Evolutionary conservation across 1,140 invertebrate genomes (phyloP).

Genomic region (Anastrepha ludens): DNA sequence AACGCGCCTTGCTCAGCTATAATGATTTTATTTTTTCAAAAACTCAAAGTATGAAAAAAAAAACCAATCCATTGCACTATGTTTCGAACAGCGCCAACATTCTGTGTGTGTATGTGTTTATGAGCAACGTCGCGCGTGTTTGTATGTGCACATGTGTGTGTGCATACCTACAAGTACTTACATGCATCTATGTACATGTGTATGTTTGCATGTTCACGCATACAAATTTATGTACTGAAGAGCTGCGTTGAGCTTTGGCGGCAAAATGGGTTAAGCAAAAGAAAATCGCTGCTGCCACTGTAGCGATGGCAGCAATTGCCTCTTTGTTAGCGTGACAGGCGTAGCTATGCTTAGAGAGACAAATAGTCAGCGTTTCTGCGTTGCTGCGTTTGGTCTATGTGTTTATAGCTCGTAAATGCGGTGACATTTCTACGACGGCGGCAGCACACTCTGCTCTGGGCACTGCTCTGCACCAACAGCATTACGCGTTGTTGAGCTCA

Average conservation of each 20-base stretch:
- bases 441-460: background rate
- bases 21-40: constrained; percentile 44
- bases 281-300: constrained; percentile 5
- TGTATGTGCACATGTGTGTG: background rate
- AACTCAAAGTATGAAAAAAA: background rate
- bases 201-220: background rate
- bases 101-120: background rate
- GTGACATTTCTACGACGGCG: background rate
- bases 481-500: constrained; percentile 44
- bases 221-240: constrained; percentile 4
- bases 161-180: background rate
- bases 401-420: constrained; percentile 35
- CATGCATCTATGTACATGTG: background rate
- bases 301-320: constrained; percentile 1
- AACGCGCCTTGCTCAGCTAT: background rate
- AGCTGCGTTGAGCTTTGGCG: background rate
- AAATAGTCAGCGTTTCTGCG: background rate
- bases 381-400: background rate
- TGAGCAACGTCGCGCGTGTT: background rate
- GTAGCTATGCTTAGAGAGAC: background rate
- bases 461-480: background rate
- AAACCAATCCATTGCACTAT: constrained; percentile 49
- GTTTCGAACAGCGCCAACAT: constrained; percentile 43
- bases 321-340: constrained; percentile 31
- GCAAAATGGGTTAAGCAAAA: constrained; percentile 47